These are phyloP conservation scores for Buceros bicornis DNA, from an alignment of 2,797 vertebrate species.

Conservation along the genomic window DNA sequence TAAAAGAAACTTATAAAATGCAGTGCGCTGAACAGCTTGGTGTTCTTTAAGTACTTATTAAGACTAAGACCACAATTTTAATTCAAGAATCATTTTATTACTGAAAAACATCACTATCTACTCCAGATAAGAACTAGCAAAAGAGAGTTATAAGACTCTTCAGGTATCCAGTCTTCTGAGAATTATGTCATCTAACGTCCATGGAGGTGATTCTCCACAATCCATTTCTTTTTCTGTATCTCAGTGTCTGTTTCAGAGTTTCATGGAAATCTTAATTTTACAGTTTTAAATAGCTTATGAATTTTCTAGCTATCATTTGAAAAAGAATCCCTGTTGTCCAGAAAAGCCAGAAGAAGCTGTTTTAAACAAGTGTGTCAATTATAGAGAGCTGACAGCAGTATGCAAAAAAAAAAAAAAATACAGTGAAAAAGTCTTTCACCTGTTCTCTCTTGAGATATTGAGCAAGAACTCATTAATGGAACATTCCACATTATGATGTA, in stretches of 20 bases:
- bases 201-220: not conserved
- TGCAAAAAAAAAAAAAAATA: not conserved
- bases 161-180: not conserved
- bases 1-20: not conserved
- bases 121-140: not conserved
- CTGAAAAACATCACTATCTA: not conserved
- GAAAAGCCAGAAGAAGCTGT: not conserved
- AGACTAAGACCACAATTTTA: not conserved
- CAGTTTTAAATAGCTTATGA: not conserved
- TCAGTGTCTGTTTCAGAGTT: not conserved
- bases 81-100: not conserved
- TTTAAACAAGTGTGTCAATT: not conserved
- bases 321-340: not conserved
- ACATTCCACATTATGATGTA: not conserved
- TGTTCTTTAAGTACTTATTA: not conserved
- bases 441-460: not conserved
- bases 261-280: not conserved
- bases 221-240: not conserved
- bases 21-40: not conserved
- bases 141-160: not conserved
- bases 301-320: slow-evolving; percentile 3
- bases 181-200: not conserved
- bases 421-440: not conserved
- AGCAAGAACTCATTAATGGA: slow-evolving; percentile 13
- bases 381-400: not conserved